A percentile compares a stretch with the other conserved stretches of the same genome.
These are phyloP conservation scores for Corythornis cristatus DNA, from an alignment of 2,113 vertebrate species.

Conservation along the genomic window DNA sequence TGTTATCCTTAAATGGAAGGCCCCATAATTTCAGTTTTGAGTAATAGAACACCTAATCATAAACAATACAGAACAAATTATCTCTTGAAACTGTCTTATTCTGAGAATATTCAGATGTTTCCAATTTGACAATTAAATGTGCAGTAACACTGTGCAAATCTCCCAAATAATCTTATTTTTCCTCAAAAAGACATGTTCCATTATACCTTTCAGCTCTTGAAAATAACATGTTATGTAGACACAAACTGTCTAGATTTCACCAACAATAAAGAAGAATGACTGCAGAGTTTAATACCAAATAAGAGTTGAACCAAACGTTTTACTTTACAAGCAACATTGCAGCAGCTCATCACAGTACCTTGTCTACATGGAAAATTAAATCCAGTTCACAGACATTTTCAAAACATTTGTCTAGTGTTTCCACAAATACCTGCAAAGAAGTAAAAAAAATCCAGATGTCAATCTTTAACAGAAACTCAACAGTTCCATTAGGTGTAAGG, in stretches of 20 bases:
- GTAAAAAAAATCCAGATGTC: background rate
- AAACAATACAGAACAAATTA: background rate
- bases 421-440: constrained; percentile 91
- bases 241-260: background rate
- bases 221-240: background rate
- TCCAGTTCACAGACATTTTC: constrained; percentile 99
- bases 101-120: background rate
- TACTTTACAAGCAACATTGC: background rate
- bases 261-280: background rate
- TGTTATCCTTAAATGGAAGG: background rate
- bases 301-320: background rate
- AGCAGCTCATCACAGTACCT: constrained; percentile 82
- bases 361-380: constrained; percentile 99
- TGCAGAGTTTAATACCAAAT: background rate
- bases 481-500: background rate
- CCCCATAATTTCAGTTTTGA: background rate
- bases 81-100: background rate
- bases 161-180: background rate
- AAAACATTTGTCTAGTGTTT: constrained; percentile 99
- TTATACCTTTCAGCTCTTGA: background rate
- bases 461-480: constrained; percentile 32
- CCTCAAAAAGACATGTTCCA: background rate
- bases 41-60: background rate
- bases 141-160: background rate
- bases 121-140: background rate